Base-by-base conservation (phyloP, 2,113 vertebrate species). In the Gorsachius goisagi region DNA sequence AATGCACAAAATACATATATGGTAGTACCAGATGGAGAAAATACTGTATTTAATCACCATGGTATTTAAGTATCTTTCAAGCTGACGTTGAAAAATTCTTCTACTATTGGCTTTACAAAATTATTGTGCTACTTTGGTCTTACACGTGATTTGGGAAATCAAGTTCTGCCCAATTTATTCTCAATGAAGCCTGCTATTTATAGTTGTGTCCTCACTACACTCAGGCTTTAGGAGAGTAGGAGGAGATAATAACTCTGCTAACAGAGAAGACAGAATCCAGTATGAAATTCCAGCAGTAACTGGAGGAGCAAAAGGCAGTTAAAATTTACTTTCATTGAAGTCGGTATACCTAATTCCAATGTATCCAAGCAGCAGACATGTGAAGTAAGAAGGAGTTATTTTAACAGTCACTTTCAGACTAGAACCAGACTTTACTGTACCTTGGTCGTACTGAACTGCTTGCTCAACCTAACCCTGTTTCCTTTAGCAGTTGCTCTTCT, bases 381-480 rank as follows among this genome's bases (percentile, higher is more conserved):
- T 66, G 15, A 79, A 77, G 21, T 33, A 72, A 59, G 22, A 41
- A 9, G 28, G 7, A 92, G 33, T 59, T 68, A 39, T 35, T 89
- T 74, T 49, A 55, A 85, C 45, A 56, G 58, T 39, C 35, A 30
- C 21, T 74, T 91, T 41, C 68, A 73, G 69, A 88, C 24, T n/a
- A 83, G 53, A 80, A 86, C 32, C n/a, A 69, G 30, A 60, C 74
- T 90, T 76, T 71, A 85, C 45, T 63, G 90, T 95, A 99, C 99
- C 99, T 99, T 99, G 19, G 98, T 99, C 59, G 99, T 99, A 97
- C 99, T 99, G 97, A 99, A 99, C 92, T 98, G 98, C 91, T 99
- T 99, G 89, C 98, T 98, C 63, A 99, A 90, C 76, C 96, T 98
- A 53, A 81, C 50, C 22, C 97, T 96, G 16, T 85, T 93, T 88